phyloP scores from a whole-genome alignment of 1,140 invertebrate species.

The Dendrolimus punctatus region DNA sequence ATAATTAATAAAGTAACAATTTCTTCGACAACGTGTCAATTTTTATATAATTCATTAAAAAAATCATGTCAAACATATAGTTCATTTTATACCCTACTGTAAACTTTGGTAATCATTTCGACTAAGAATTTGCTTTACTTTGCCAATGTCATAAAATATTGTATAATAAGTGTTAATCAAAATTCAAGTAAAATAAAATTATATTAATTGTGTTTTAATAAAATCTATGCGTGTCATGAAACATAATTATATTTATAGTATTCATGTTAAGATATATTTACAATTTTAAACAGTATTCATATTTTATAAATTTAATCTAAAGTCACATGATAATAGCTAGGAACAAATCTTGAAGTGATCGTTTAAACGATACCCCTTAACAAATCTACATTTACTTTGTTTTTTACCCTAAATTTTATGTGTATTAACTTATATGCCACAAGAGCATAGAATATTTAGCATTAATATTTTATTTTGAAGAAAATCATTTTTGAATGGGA shows the following conservation, averaged over 20 bases:
- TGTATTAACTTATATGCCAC: constrained; percentile 3
- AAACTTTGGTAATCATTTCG: constrained; percentile 47
- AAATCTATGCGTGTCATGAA: background rate
- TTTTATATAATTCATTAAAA: constrained; percentile 18
- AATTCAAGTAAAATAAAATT: constrained; percentile 6
- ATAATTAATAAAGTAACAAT: constrained; percentile 21
- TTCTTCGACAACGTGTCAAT: constrained; percentile 22
- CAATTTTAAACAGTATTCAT: background rate
- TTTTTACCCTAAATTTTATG: constrained; percentile 5
- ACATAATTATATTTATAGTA: too few relatives aligned
- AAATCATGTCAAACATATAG: background rate
- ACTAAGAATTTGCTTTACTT: constrained; percentile 27
- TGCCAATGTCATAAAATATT: constrained; percentile 20
- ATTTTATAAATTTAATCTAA: constrained; percentile 16
- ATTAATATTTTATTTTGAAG: too few relatives aligned
- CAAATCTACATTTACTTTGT: constrained; percentile 10
- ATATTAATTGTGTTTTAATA: constrained; percentile 2
- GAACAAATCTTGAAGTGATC: constrained; percentile 29
- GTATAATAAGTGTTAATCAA: constrained; percentile 9
- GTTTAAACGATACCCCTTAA: constrained; percentile 14
- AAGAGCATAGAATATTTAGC: constrained; percentile 2
- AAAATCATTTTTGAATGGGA: too few relatives aligned
- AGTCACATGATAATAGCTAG: constrained; percentile 32
- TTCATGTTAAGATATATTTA: too few relatives aligned
- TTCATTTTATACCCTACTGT: constrained; percentile 1